Evolutionary conservation across 2,888 invertebrate genomes (phyloP), one percentile per base, ranked within the genome.

Genomic region (Habroteleia sp.): DNA sequence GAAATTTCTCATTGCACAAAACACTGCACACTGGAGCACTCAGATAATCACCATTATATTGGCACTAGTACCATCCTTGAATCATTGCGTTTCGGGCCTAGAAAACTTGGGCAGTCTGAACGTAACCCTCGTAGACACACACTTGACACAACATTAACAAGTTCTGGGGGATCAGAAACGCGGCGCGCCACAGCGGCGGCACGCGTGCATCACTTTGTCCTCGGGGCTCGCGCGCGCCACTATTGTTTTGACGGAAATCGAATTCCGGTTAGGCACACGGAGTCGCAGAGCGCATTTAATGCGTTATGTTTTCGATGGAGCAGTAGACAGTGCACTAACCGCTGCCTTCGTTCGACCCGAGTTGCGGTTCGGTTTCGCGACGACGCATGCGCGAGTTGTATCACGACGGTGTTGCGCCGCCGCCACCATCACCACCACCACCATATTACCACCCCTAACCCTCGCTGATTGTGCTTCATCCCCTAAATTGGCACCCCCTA

Each of bases 241-340:
- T 39, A 52, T 48, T 69, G 65, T 71, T 52, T 63, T 42, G 39
- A 23, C 58, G 42, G 48, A 46, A 63, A 48, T 42, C 35, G 33
- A 58, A 60, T 20, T 52, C 62, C 50, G 23, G 41, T 54, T 63
- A 52, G 27, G 25, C 48, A 33, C 31, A 44, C 52, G 41, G n/a
- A 20, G 6, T 46, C 35, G 25, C 72, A 66, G 68, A 63, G 68
- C 63, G 39, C 76, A 66, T 77, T 74, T 54, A 68, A 58, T 72
- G 44, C 73, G 78, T 69, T 58, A 80, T 79, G 83, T 79, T 83
- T 81, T 82, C 84, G 82, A 79, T 79, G 79, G 82, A 83, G 83
- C 84, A 83, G 85, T 85, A 83, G 84, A 82, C 84, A 84, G 85
- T 86, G 85, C 86, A 88, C 88, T 88, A 86, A 84, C 83, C 80